A percentile compares a stretch with the other conserved stretches of the same genome.
Evolutionary conservation across 2,797 vertebrate genomes (phyloP).

Genomic region (Cuculus canorus): DNA sequence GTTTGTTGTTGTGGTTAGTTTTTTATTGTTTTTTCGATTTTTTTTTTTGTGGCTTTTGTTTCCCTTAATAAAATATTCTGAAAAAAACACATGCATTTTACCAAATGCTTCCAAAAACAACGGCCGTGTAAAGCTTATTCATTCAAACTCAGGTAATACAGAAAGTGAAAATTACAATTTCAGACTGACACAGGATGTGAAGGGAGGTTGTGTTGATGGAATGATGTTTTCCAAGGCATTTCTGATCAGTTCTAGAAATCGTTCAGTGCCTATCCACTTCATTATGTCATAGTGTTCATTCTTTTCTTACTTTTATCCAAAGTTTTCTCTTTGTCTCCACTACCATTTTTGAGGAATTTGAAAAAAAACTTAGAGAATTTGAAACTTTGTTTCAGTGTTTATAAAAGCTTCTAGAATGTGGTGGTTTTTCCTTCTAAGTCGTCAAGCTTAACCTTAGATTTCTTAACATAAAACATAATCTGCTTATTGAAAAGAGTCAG

Average conservation of each 20-base stretch:
- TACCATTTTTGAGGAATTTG: not conserved
- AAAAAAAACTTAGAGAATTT: not conserved
- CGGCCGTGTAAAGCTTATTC: not conserved
- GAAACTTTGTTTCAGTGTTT: not conserved
- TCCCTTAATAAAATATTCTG: not conserved
- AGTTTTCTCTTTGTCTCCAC: not conserved
- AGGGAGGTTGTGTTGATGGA: not conserved
- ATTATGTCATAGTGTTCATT: not conserved
- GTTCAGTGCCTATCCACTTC: not conserved
- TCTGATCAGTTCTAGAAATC: not conserved
- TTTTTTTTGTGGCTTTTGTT: not conserved
- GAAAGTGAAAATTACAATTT: not conserved
- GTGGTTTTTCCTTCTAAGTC: not conserved
- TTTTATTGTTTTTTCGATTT: not conserved
- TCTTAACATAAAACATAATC: not conserved
- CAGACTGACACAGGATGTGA: not conserved
- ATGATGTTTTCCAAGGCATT: not conserved
- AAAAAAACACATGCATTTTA: not conserved
- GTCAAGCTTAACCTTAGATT: not conserved
- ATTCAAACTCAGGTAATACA: not conserved
- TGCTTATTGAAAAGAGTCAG: not conserved
- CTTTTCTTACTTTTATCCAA: not conserved
- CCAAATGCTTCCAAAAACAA: not conserved
- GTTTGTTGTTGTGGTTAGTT: too few relatives aligned
- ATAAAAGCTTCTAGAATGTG: not conserved